Evolutionary conservation across 2,888 invertebrate species (phyloP), one percentile per base, ranked within the genome.

Genomic region (Cephalotes varians): DNA sequence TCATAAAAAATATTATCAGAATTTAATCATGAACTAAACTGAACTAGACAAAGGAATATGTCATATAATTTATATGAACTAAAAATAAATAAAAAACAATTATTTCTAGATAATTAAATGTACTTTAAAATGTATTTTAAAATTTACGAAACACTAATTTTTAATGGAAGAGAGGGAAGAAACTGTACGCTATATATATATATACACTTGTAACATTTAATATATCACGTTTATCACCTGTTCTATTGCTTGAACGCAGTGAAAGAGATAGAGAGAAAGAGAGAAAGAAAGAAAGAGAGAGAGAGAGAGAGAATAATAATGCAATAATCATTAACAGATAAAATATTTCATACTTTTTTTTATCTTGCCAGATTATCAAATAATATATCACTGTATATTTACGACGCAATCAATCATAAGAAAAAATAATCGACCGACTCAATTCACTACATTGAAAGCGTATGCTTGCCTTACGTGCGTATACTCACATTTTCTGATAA

Each of bases 281-380:
- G n/a, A n/a, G n/a, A n/a, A n/a, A n/a, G n/a, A n/a, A n/a, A n/a
- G n/a, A n/a, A n/a, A n/a, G n/a, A n/a, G n/a, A n/a, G n/a, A n/a
- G n/a, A n/a, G n/a, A n/a, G n/a, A n/a, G n/a, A n/a, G n/a, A 62
- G 44, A 34, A 4, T 15, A 18, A 47, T 34, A 47, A 73, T 62
- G 15, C 15, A 67, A 44, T 51, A n/a, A 7, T 65, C 7, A 64
- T 76, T 44, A 40, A 65, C 37, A 18, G 12, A 62, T 21, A 34
- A 28, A 65, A 51, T 76, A 65, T 76, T 65, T 65, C 9, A 25
- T 4, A 65, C 12, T 44, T 73, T 9, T 76, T 65, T 76, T 74
- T 34, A 76, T 76, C 76, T 67, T 64, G 10, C 15, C 34, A 49
- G 49, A 76, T 76, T 76, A 76, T 65, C 44, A 2, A 74, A 31